Evolutionary conservation across 2,113 vertebrate species (phyloP), one percentile per base, ranked within the genome.

Genomic region (Ctenodactylus gundi): DNA sequence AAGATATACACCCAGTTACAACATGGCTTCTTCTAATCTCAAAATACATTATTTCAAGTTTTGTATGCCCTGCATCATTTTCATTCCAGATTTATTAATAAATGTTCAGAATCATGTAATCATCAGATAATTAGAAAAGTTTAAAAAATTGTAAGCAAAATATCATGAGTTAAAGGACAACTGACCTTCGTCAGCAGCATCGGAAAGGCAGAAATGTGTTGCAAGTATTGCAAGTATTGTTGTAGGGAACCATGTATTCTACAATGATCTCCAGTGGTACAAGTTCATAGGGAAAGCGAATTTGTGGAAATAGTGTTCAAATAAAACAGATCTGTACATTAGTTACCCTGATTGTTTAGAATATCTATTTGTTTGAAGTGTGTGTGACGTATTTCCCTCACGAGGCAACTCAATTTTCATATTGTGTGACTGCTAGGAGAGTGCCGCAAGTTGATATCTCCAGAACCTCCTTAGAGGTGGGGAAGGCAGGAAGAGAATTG

Each of bases 241-340:
- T 49, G 11, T 68, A 36, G 57, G 4, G 7, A 21, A 21, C 6
- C 55, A 0, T 67, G 53, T 41, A 23, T 77, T 84, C 55, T 57
- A 3, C 83, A 84, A 51, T 44, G 1, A 67, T 88, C 13, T 72
- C 17, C 78, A 41, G 13, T 88, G 21, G 18, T 13, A 51, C 55
- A 34, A 51, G 46, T 36, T 78, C 29, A 3, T 7, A 4, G 57
- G 29, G 1, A 73, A 15, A 76, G 20, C 7, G 57, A 44, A 58
- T 70, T 94, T 70, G 15, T 25, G 85, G 76, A 82, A 72, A 41
- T 0, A n/a, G 53, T 82, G 14, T 82, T 85, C 64, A 4, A 93
- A 46, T 58, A 72, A 85, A 55, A 75, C 3, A 64, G 5, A 60
- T 20, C 18, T 82, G 62, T 64, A 39, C 1, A 25, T 58, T 64